phyloP scores from a whole-genome alignment of 2,797 vertebrate species.

The Hipposideros larvatus region DNA sequence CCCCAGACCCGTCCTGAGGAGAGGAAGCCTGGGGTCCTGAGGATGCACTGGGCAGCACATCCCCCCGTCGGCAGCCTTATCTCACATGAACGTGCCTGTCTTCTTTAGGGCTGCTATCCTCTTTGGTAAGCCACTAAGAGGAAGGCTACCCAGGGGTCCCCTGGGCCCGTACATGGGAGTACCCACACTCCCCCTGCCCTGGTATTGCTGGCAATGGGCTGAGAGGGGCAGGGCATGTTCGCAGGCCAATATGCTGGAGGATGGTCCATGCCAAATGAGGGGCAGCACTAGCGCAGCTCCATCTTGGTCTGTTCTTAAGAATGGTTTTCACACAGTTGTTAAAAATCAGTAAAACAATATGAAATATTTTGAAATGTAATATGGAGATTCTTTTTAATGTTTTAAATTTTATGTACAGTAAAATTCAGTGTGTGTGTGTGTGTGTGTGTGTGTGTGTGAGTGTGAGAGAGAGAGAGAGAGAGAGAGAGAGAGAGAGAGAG shows the following conservation, averaged over 20 bases:
- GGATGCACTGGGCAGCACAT: fast-evolving
- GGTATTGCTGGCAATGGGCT: neutral
- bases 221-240: neutral
- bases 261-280: neutral
- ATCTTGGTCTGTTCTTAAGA: neutral
- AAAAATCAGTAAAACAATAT: neutral
- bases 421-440: neutral
- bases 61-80: neutral
- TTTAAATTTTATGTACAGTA: neutral
- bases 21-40: neutral
- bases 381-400: neutral
- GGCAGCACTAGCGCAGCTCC: neutral
- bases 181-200: neutral
- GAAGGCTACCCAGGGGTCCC: neutral
- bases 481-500: too few species aligned
- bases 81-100: neutral
- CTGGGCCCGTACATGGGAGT: too few species aligned
- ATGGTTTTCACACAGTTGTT: neutral
- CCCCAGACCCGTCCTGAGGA: neutral
- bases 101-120: neutral
- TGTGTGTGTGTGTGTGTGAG: too few species aligned
- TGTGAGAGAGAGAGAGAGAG: too few species aligned
- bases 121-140: neutral
- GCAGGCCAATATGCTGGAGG: neutral
- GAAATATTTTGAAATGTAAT: slow-evolving; percentile 5